A percentile compares a stretch with the other conserved stretches of the same genome.
Conservation (phyloP, 1,140 invertebrate genomes). For the Protaetia brevitarsis region DNA sequence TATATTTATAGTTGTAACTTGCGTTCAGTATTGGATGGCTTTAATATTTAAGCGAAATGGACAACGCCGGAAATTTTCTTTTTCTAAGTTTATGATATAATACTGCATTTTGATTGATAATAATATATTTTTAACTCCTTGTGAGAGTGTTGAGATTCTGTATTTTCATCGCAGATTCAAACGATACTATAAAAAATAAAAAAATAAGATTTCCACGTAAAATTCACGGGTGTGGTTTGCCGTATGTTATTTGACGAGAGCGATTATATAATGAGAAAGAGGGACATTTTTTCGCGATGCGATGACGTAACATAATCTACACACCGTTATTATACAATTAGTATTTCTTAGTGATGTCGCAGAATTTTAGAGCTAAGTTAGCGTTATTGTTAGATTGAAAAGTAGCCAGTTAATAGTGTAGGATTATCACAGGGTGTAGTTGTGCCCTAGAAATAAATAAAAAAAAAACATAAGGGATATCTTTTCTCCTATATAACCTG, state of each 20-base stretch:
- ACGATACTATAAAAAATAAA: too few relatives aligned
- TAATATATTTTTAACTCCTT: conserved; percentile 7
- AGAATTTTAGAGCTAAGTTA: conserved; percentile 35
- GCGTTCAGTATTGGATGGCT: conserved; percentile 43
- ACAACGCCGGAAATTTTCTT: conserved; percentile 32
- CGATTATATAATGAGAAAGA: not conserved
- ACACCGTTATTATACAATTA: conserved; percentile 41
- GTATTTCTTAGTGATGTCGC: conserved; percentile 44
- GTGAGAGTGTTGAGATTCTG: conserved; percentile 20
- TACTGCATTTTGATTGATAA: conserved; percentile 10
- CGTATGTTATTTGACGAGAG: too few relatives aligned
- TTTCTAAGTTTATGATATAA: conserved; percentile 44
- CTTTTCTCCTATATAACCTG: conserved; percentile 31
- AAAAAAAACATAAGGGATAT: conserved; percentile 34
- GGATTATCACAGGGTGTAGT: conserved; percentile 49
- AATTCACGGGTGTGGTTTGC: too few relatives aligned
- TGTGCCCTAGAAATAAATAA: conserved; percentile 46
- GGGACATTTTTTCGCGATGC: not conserved
- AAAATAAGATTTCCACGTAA: too few relatives aligned
- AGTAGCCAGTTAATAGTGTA: conserved; percentile 48
- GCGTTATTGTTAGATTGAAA: conserved; percentile 26
- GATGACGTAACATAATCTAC: conserved; percentile 25
- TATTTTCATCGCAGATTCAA: not conserved
- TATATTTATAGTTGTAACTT: conserved; percentile 30
- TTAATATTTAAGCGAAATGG: conserved; percentile 36